Percentiles rank a stretch among this genome's conserved stretches.
Evolutionary conservation across 2,888 invertebrate genomes (phyloP).

Genomic region (Petrolisthes cinctipes): DNA sequence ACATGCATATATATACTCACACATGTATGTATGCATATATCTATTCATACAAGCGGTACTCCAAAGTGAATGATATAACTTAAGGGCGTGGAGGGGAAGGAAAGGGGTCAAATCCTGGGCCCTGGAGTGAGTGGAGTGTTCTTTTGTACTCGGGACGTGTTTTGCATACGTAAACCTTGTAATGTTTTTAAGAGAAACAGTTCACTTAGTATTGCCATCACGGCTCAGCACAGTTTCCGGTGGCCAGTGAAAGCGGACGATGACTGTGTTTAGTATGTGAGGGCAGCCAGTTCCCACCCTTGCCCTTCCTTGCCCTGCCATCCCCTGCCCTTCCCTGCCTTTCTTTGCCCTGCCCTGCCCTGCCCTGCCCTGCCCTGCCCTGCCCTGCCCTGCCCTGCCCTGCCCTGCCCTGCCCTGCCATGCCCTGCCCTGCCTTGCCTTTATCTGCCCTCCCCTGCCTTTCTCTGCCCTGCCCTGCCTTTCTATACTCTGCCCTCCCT

Average conservation of each 20-base stretch:
- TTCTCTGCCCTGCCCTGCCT: background rate
- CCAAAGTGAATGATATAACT: no score
- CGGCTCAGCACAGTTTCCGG: constrained; percentile 19
- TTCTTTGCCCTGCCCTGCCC: no score
- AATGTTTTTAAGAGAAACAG: constrained; percentile 12
- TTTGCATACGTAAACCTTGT: constrained; percentile 11
- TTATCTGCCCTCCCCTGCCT: background rate
- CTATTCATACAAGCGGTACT: no score
- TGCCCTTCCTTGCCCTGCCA: no score
- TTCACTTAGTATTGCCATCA: constrained; percentile 14
- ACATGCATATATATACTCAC: no score
- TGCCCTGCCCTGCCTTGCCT: background rate
- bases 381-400: no score
- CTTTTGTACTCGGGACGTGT: background rate
- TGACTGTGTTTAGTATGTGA: no score
- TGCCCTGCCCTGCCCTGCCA: background rate
- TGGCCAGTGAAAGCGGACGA: constrained; percentile 27
- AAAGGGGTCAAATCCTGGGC: background rate
- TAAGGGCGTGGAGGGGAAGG: constrained; percentile 13
- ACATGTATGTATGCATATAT: no score
- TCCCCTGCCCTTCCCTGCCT: no score
- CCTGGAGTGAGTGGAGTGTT: background rate
- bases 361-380: no score
- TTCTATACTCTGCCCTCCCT: background rate
- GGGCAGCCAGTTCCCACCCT: no score